Base-by-base conservation (phyloP, 1,140 invertebrate genomes). In the Aphelenchoides avenae region DNA sequence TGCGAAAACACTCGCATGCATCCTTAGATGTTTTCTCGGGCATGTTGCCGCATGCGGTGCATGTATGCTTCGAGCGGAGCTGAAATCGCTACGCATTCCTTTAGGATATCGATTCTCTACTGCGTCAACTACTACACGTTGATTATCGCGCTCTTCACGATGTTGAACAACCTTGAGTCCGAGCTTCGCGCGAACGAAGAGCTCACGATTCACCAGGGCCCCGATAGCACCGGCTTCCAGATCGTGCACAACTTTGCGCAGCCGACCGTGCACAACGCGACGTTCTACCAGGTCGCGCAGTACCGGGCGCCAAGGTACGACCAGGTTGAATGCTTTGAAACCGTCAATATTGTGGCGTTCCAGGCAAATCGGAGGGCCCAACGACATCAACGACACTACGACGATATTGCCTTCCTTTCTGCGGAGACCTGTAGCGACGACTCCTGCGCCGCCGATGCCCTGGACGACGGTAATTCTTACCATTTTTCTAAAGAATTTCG, bases 121-220 rank as follows among this genome's bases (percentile, higher is more conserved):
- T 83, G 96, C 46, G 79, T 96, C 20, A 97, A 95, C 78, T 83
- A 96, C 63, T 93, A 93, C 72, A 91, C 91, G 0, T 80, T 97
- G 27, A 93, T 94, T 72, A 87, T 94, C 75, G 89, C 91, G 0
- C 82, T 92, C n/a, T 95, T 95, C 77, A 86, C 84, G 51, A 93
- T 76, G 50, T 42, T 74, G 53, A 66, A 77, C 18, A 70, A 84
- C 39, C 89, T 91, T 85, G 86, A 87, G 80, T 81, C 82, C 78
- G 51, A 49, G 33, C 57, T 56, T 36, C 42, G 50, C n/a, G 33
- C 51, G 24, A 54, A 36, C 37, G 51, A 60, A 36, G 24, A 34
- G 5, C 54, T 20, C n/a, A 44, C 36, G 27, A 20, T 15, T 18
- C n/a, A 24, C 13, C 22, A 24, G n/a, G 48, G 42, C n/a, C 22